phyloP scores from a whole-genome alignment of 2,888 invertebrate species.

The Scaptomyza reducta region DNA sequence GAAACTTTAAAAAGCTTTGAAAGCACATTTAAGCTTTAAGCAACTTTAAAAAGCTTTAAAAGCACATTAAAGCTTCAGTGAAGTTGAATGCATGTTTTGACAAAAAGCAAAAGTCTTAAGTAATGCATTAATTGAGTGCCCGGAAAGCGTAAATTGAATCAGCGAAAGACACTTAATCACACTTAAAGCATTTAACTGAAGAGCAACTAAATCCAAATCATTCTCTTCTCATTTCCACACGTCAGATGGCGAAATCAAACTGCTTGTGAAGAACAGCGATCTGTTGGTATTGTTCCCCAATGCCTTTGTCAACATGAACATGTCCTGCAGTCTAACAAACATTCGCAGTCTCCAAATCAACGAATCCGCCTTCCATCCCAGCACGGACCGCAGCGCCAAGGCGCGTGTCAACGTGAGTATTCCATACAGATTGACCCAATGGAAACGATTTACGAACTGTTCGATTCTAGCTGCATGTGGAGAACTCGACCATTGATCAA shows the following conservation, averaged over 20 bases:
- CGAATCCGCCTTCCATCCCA: slow-evolving; percentile 80
- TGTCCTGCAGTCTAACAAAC: slow-evolving; percentile 74
- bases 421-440: not conserved
- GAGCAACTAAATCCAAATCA: not conserved
- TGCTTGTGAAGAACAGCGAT: slow-evolving; percentile 75
- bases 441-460: not conserved
- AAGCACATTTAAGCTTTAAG: no score
- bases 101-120: no score
- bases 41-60: not conserved
- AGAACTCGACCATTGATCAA: slow-evolving; percentile 72
- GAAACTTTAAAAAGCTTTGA: no score
- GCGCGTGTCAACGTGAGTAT: slow-evolving; percentile 77
- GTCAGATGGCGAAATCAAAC: slow-evolving; percentile 77
- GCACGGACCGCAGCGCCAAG: slow-evolving; percentile 31
- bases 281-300: slow-evolving; percentile 72
- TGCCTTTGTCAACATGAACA: slow-evolving; percentile 80
- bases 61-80: not conserved
- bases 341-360: slow-evolving; percentile 76
- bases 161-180: slow-evolving; percentile 3
- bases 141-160: not conserved
- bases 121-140: not conserved
- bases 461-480: slow-evolving; percentile 78
- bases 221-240: no score
- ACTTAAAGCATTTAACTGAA: slow-evolving; percentile 1
- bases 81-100: no score